Percentiles rank a stretch among this genome's conserved stretches.
phyloP scores from a whole-genome alignment of 2,797 vertebrate genomes.

The Heteromormyrus szaboi region DNA sequence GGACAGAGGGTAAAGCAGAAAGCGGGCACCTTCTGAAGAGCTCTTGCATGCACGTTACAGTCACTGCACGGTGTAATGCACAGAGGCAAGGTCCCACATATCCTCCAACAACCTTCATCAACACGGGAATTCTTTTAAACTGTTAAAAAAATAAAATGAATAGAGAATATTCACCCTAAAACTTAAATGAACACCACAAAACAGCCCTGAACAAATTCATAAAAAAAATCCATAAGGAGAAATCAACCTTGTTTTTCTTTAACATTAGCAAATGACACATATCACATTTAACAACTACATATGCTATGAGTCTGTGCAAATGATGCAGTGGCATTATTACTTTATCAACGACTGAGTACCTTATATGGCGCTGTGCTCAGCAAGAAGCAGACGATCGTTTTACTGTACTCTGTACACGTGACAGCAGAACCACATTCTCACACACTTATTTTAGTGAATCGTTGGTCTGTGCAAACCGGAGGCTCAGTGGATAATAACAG shows the following conservation, averaged over 20 bases:
- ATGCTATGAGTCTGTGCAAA: neutral
- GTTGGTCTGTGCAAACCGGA: neutral
- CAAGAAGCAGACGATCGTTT: neutral
- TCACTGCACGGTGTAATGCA: neutral
- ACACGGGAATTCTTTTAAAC: neutral
- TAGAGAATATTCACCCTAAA: neutral
- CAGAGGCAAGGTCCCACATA: neutral
- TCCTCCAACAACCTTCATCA: neutral
- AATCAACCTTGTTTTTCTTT: neutral
- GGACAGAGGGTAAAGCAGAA: too few species aligned
- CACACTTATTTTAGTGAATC: neutral
- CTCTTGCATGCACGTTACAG: too few species aligned
- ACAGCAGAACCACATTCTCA: neutral
- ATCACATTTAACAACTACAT: neutral
- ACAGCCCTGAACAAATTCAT: neutral
- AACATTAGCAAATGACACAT: neutral
- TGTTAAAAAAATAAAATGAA: neutral
- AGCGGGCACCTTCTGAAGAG: too few species aligned
- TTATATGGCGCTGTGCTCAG: neutral
- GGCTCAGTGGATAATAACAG: neutral
- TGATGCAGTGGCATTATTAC: too few species aligned
- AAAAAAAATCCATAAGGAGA: neutral
- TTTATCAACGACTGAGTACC: neutral
- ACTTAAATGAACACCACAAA: neutral
- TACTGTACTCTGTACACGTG: neutral